Base-by-base conservation (phyloP, 2,797 vertebrate species). In the Enteromius viviparus region DNA sequence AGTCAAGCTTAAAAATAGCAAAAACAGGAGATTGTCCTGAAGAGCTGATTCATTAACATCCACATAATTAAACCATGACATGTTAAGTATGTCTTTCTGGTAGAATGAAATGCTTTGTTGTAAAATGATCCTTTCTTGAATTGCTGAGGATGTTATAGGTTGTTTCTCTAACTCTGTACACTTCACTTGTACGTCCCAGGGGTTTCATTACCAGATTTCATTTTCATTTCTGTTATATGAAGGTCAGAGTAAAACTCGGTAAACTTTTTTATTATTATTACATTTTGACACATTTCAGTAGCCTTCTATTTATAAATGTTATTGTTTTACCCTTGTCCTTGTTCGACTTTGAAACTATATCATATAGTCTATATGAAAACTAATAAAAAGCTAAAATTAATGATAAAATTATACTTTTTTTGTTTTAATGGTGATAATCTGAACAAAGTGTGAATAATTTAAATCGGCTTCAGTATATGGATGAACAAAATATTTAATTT, bases 81-180 rank as follows among this genome's bases (percentile, higher is more conserved):
- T 5, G 17, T 19, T 60, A 60, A 60, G 75, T 45, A 76, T 42
- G 42, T 71, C 26, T 47, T 45, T 62, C 19, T 76, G 7, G 8
- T 60, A 4, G 4, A 76, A 58, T 77, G 17, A 32, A 77, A 62
- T 77, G 4, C 4, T 42, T 40, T 76, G 37, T 62, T 77, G 40
- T 64, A 64, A 64, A 37, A 29, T 1, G 4, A 53, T 74, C 0
- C 21, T 75, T 75, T 75, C 19, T 53, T 37, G 21, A n/a, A n/a
- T 55, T n/a, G 21, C 47, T 34, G 3, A 53, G 49, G 29, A n/a
- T 3, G 7, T 37, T 75, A 37, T 55, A 37, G 49, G 29, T 19
- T n/a, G 71, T 23, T 23, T 55, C 49, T 37, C 23, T 32, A 55
- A 23, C 49, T 55, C 32, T 75, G 49, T 3, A 12, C 19, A 37